Evolutionary conservation across 2,113 vertebrate species (phyloP), one percentile per base, ranked within the genome.

Genomic region (Caracal caracal): DNA sequence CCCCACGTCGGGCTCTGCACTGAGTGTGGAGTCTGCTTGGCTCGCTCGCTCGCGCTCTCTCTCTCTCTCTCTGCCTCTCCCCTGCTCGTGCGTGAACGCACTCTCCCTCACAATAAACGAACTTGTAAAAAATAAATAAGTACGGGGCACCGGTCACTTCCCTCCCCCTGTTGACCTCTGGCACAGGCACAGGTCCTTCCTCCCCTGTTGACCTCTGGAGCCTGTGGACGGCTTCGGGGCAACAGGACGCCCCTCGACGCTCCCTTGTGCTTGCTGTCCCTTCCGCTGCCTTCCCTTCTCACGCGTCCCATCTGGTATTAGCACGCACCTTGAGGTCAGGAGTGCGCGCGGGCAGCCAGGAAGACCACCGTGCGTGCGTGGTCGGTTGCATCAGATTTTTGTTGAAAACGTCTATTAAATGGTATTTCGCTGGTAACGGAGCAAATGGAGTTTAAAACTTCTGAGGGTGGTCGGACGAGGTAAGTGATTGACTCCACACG

Each of bases 381-480:
- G 70, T 68, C 30, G 80, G 0, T 30, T 90, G 37, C 33, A 33
- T 90, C 78, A 63, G 40, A 10, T 87, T 83, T 61, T 94, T 35
- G 61, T 81, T 85, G n/a, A 61, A 75, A 90, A 40, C 10, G 15
- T 63, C 40, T 43, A 19, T 86, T 86, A 83, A 61, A 82, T 91
- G 30, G 11, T 28, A 49, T 80, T 88, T 88, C 59, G 40, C 47
- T 88, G 63, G 79, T 96, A 79, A 56, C 53, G 24, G n/a, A 76
- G 80, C n/a, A 89, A 15, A 86, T 16, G 49, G 56, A 28, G 35
- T 92, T 94, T 63, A 56, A 79, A 90, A 43, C 33, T 82, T 85
- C 26, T 80, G 51, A 85, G 49, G 13, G 2, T 0, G 6, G 37
- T 37, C 33, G 47, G 19, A 37, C 10, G 83, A 88, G 76, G 37